Base-by-base conservation (phyloP, 1,140 invertebrate species). In the Lasaia peninsularis region DNA sequence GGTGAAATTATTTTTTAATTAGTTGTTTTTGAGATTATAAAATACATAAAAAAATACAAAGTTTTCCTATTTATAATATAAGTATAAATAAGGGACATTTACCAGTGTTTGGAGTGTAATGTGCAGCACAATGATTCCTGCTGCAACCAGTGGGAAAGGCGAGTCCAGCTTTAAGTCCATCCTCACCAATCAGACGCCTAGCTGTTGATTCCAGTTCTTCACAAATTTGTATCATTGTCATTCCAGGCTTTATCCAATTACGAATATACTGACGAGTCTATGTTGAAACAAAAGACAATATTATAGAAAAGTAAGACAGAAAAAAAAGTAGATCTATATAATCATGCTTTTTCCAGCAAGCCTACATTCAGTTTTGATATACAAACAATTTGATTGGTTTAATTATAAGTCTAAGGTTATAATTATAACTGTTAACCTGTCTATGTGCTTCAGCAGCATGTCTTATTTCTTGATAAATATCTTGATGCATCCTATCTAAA, bases 131-230 rank as follows among this genome's bases (percentile, higher is more conserved):
- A 83, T 99, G 95, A 90, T 99, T 99, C 14, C 99, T 91, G 5
- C 98, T 99, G 78, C 98, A 99, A 0, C 99, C 99, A 37, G 99
- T 99, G 8, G 99, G 99, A 88, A 99, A 99, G 14, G 98, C 99
- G 31, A 99, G 88, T 3, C 99, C 99, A 21, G 98, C 97, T 71
- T 98, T 95, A 0, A 99, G 87, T 9, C 98, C 98, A 82, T 99
- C 96, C 88, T 99, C 98, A 34, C 94, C 95, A 69, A 99, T 99
- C 49, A 99, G 88, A 74, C 94, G 94, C 12, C 99, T 92, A 3
- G 98, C 95, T 12, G 94, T 97, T 9, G 93, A 93, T 89, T 99
- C 99, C 18, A 99, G 90, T 73, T 98, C 97, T 87, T 99, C 98
- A 89, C 98, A 99, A 65, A 99, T 99, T 80, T 99, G 94, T 75